These are phyloP conservation scores for Monochamus alternatus DNA, from an alignment of 2,888 invertebrate species.

Conservation along the genomic window DNA sequence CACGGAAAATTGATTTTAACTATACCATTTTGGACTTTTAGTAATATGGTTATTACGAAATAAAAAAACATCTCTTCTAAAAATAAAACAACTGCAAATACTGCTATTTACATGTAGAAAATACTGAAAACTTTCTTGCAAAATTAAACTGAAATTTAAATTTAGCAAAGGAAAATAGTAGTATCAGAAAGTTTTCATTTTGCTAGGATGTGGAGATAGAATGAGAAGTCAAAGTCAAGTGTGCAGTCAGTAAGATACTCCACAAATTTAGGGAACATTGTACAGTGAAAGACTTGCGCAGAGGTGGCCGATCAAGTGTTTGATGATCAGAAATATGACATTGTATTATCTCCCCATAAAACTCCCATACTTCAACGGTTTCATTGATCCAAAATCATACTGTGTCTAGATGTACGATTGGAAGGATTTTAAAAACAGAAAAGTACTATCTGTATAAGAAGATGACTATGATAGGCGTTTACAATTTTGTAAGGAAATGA, in stretches of 20 bases:
- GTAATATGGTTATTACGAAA: too few relatives aligned
- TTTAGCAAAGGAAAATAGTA: slow-evolving; percentile 21
- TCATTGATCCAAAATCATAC: neutral
- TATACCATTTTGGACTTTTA: too few relatives aligned
- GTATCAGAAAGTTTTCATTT: neutral
- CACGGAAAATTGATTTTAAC: too few relatives aligned
- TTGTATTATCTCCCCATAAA: neutral
- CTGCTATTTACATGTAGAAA: too few relatives aligned
- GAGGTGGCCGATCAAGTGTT: neutral
- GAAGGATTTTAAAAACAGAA: neutral
- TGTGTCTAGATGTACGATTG: neutral
- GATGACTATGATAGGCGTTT: neutral
- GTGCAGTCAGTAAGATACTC: neutral
- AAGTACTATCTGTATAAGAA: neutral
- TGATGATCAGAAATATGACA: neutral
- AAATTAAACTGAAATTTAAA: too few relatives aligned
- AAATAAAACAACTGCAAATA: too few relatives aligned
- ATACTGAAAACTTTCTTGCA: too few relatives aligned
- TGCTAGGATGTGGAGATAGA: neutral
- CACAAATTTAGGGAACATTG: neutral
- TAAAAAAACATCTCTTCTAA: too few relatives aligned
- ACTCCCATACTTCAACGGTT: neutral
- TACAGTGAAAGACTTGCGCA: neutral
- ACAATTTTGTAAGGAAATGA: too few relatives aligned
- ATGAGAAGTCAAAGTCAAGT: neutral